Evolutionary conservation across 2,888 invertebrate genomes (phyloP).

Genomic region (Calameuta filiformis): DNA sequence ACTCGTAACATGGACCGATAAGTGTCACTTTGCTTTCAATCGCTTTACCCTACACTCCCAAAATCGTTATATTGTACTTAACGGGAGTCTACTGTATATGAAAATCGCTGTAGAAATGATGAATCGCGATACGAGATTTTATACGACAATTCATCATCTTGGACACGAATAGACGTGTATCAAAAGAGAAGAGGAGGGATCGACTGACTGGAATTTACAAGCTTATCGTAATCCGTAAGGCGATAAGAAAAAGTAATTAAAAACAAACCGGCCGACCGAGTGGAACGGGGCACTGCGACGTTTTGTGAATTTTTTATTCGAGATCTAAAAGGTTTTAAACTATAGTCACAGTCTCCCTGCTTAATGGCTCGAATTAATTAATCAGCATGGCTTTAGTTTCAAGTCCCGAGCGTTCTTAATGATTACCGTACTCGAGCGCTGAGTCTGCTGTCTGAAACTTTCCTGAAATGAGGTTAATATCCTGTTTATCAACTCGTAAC

Average conservation of each 20-base stretch:
- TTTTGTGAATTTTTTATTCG: not conserved
- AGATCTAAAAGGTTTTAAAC: not conserved
- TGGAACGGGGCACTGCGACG: not conserved
- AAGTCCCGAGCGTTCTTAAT: not conserved
- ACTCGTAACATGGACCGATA: no score
- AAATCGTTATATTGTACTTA: no score
- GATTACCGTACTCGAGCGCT: not conserved
- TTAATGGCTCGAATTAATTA: not conserved
- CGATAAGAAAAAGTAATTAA: not conserved
- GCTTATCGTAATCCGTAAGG: not conserved
- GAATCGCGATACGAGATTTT: constrained; percentile 2
- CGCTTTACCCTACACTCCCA: no score
- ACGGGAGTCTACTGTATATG: not conserved
- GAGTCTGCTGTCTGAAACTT: not conserved
- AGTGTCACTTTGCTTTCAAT: no score
- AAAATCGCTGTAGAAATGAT: not conserved
- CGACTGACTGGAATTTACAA: not conserved
- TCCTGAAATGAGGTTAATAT: constrained; percentile 49
- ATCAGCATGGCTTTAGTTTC: not conserved
- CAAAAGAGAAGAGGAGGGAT: not conserved
- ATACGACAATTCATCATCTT: not conserved
- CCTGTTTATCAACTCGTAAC: constrained; percentile 46
- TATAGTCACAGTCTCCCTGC: not conserved
- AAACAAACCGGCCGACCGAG: not conserved
- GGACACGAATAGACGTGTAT: not conserved